Evolutionary conservation across 2,113 vertebrate genomes (phyloP), one percentile per base, ranked within the genome.

Genomic region (Nematolebias whitei): DNA sequence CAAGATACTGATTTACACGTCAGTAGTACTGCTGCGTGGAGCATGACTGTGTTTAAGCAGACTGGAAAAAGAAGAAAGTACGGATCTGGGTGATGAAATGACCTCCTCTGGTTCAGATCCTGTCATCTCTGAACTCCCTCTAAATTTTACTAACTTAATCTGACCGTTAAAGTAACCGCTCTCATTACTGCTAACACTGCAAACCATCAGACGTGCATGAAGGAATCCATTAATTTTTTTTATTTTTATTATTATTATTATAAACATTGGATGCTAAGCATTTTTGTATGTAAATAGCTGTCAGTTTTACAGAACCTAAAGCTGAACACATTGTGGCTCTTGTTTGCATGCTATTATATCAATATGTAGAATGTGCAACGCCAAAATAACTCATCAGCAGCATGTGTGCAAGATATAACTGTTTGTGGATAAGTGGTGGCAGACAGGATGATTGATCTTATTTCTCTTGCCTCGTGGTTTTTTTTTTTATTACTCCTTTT

Each of bases 311-410:
- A 60, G 9, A 54, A 53, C 48, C 29, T 63, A 55, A 60, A 26
- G 59, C 70, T 57, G 52, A 74, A 32, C 8, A 55, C 66, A 44
- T 73, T 4, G 20, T 64, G 56, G 23, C 58, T 66, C 74, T 71
- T 80, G 81, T 88, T 85, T 88, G 90, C 88, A 90, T 90, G 90
- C 83, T 52, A 74, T 77, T 78, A 79, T 83, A 89, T 80, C 80
- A 62, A 71, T 79, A 58, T 76, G 53, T 78, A 83, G 76, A 83
- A 63, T 74, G 76, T 85, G 74, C 75, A 75, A 86, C 76, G 71
- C 76, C 77, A 82, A 82, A 75, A 63, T 61, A 83, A 67, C 76
- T 71, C 63, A 83, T 71, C 66, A 80, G 80, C 79, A 80, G 83
- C 87, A 82, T 85, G 83, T 82, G 69, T 78, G 79, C 83, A 61